Conservation (phyloP, 2,797 vertebrate genomes). For the Ctenochaetus hawaiiensis region DNA sequence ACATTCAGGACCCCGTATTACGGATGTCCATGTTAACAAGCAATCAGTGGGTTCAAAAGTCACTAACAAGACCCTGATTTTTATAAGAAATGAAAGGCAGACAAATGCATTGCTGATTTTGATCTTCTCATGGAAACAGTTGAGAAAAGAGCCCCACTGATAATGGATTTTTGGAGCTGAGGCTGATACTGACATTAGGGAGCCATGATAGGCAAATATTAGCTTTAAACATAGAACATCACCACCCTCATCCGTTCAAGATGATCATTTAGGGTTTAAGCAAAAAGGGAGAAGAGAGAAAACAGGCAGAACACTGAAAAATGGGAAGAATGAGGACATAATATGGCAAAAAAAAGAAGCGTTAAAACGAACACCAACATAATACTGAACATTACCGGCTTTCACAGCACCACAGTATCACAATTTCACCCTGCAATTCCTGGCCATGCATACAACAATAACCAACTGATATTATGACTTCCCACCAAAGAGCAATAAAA, state of each 20-base stretch:
- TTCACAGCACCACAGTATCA: constrained; percentile 21
- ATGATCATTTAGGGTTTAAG: background rate
- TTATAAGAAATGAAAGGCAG: no score
- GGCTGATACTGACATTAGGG: no score
- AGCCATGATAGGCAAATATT: no score
- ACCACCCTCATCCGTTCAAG: background rate
- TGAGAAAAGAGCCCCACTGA: no score
- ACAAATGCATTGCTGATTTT: no score
- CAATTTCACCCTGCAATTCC: constrained; percentile 31
- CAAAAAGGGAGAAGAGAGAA: background rate
- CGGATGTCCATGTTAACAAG: no score
- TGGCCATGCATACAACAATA: constrained; percentile 28
- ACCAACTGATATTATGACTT: constrained; percentile 46
- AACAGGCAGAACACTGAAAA: background rate
- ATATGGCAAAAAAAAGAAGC: background rate
- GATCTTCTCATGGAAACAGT: no score
- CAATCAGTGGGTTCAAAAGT: no score
- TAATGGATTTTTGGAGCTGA: no score
- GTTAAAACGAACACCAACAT: constrained; percentile 4
- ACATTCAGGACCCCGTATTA: background rate
- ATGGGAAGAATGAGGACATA: background rate
- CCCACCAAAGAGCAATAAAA: constrained; percentile 52
- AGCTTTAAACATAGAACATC: background rate
- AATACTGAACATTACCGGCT: constrained; percentile 29
- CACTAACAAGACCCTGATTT: no score